Conservation (phyloP, 2,797 vertebrate species). For the Enteromius anoplus region DNA sequence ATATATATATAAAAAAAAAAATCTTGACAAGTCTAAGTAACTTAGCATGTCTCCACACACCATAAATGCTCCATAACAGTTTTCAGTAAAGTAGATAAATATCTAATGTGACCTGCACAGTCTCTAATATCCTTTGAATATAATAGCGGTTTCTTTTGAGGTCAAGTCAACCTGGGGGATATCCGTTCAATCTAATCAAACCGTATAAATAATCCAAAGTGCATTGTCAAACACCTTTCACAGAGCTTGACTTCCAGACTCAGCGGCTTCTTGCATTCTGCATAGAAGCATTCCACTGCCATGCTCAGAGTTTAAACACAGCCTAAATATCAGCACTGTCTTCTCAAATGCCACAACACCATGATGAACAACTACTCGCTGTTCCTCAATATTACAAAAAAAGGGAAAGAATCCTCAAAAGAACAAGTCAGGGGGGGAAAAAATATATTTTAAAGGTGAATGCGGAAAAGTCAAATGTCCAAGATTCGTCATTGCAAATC, state of each 20-base stretch:
- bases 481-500: neutral
- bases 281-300: neutral
- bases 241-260: neutral
- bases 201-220: conserved; percentile 15
- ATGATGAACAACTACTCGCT: conserved; percentile 36
- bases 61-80: neutral
- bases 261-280: neutral
- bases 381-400: neutral
- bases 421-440: neutral
- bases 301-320: conserved; percentile 22
- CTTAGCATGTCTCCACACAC: neutral
- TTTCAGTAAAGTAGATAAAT: conserved; percentile 11
- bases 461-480: neutral
- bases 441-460: conserved; percentile 1
- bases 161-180: neutral
- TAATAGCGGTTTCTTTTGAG: neutral
- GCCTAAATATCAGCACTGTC: conserved; percentile 43
- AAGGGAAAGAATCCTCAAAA: neutral
- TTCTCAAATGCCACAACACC: conserved; percentile 34
- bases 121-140: neutral
- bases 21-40: neutral
- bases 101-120: neutral
- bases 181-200: conserved; percentile 1
- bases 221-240: neutral
- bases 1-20: neutral